Percentiles rank a stretch among this genome's conserved stretches.
phyloP scores from a whole-genome alignment of 2,888 invertebrate species.

The Amiota minor region DNA sequence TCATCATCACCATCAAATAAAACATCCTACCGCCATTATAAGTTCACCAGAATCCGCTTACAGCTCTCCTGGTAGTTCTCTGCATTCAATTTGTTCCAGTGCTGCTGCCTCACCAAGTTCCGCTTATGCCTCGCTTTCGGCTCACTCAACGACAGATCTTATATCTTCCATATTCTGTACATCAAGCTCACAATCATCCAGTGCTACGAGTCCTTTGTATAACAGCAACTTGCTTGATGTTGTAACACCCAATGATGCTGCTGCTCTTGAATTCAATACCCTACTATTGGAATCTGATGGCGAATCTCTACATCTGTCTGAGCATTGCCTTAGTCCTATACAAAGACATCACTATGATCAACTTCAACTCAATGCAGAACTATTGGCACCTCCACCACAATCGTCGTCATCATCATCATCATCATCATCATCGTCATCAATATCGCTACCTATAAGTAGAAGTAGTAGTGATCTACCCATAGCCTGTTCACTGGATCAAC shows the following conservation, averaged over 20 bases:
- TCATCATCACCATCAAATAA: slow-evolving; percentile 58
- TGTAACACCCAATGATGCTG: slow-evolving; percentile 44
- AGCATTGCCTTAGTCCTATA: slow-evolving; percentile 67
- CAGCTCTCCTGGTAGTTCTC: slow-evolving; percentile 35
- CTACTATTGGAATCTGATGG: slow-evolving; percentile 76
- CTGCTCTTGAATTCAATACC: slow-evolving; percentile 63
- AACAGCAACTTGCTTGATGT: slow-evolving; percentile 1
- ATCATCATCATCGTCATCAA: neutral
- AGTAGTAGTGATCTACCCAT: neutral
- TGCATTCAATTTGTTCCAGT: slow-evolving; percentile 44
- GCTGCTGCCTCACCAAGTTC: slow-evolving; percentile 55
- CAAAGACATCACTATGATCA: slow-evolving; percentile 38
- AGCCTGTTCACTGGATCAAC: slow-evolving; percentile 59
- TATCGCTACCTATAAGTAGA: neutral
- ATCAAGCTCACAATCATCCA: slow-evolving; percentile 25
- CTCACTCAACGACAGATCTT: slow-evolving; percentile 12
- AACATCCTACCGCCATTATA: slow-evolving; percentile 49
- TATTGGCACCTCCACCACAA: slow-evolving; percentile 23
- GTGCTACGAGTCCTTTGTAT: slow-evolving; percentile 13
- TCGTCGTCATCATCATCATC: neutral
- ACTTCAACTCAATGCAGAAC: slow-evolving; percentile 35
- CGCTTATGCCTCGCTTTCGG: slow-evolving; percentile 53
- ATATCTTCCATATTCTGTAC: neutral
- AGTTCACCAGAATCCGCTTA: slow-evolving; percentile 51
- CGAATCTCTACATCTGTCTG: slow-evolving; percentile 75